phyloP scores from a whole-genome alignment of 2,888 invertebrate genomes.

The Spicauda simplicius region DNA sequence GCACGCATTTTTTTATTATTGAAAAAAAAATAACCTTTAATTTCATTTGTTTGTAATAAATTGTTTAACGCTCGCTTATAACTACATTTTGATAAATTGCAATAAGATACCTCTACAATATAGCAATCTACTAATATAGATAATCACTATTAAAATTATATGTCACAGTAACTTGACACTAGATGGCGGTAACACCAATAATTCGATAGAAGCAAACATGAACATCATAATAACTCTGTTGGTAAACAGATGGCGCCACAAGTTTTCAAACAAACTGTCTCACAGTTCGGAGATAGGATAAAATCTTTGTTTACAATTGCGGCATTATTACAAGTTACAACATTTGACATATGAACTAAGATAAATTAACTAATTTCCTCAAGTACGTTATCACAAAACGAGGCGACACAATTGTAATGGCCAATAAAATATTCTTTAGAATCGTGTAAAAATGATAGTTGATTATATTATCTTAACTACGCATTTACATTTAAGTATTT shows the following conservation, averaged over 20 bases:
- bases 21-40: too few species aligned
- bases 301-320: neutral
- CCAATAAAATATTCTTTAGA: constrained; percentile 3
- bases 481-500: neutral
- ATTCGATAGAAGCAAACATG: too few species aligned
- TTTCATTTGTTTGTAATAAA: too few species aligned
- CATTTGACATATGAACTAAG: constrained; percentile 13
- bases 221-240: too few species aligned
- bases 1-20: too few species aligned
- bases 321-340: constrained; percentile 4
- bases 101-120: too few species aligned
- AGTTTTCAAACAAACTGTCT: neutral
- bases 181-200: too few species aligned
- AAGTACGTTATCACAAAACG: neutral
- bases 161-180: too few species aligned
- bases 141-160: too few species aligned
- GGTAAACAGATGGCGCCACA: neutral
- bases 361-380: constrained; percentile 21
- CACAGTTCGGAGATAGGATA: neutral
- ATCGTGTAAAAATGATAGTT: constrained; percentile 34
- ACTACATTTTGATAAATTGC: too few species aligned
- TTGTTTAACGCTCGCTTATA: too few species aligned
- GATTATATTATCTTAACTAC: neutral
- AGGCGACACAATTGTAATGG: neutral
- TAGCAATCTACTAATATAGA: too few species aligned